phyloP scores from a whole-genome alignment of 2,797 vertebrate genomes.

The Acanthurus lineatus region DNA sequence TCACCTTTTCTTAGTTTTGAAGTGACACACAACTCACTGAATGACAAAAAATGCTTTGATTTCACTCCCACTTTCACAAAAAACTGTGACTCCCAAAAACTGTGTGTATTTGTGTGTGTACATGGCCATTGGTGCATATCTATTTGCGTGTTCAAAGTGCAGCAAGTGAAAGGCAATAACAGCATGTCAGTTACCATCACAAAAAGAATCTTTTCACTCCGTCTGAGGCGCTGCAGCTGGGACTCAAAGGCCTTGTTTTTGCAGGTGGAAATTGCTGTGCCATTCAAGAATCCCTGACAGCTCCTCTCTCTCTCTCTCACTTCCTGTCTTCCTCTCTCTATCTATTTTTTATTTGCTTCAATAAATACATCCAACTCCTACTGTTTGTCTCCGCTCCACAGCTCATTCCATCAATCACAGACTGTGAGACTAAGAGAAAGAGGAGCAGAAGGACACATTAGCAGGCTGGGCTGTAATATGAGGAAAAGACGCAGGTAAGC shows the following conservation, averaged over 20 bases:
- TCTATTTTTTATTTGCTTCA: slow-evolving; percentile 52
- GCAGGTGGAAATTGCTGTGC: slow-evolving; percentile 47
- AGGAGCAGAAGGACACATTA: slow-evolving; percentile 13
- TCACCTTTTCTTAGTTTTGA: slow-evolving; percentile 2
- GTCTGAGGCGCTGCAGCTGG: slow-evolving; percentile 23
- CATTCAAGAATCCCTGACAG: slow-evolving; percentile 41
- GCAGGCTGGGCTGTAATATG: neutral
- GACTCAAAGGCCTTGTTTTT: slow-evolving; percentile 49
- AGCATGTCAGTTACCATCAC: slow-evolving; percentile 21
- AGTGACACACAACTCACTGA: neutral
- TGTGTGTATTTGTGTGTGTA: neutral
- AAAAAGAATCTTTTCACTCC: slow-evolving; percentile 11
- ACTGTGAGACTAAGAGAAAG: neutral
- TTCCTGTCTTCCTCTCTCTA: neutral
- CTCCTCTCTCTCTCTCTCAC: slow-evolving; percentile 16
- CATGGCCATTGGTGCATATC: neutral
- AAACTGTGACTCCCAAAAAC: neutral
- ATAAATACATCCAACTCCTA: slow-evolving; percentile 48
- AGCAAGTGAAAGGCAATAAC: slow-evolving; percentile 33
- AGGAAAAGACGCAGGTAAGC: slow-evolving; percentile 20
- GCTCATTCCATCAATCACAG: slow-evolving; percentile 53
- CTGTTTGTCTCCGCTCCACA: slow-evolving; percentile 15
- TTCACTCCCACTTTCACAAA: neutral
- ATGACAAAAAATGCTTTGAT: neutral
- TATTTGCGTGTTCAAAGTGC: slow-evolving; percentile 27